Evolutionary conservation across 2,888 invertebrate species (phyloP), one percentile per base, ranked within the genome.

Genomic region (Zelleria hepariella): DNA sequence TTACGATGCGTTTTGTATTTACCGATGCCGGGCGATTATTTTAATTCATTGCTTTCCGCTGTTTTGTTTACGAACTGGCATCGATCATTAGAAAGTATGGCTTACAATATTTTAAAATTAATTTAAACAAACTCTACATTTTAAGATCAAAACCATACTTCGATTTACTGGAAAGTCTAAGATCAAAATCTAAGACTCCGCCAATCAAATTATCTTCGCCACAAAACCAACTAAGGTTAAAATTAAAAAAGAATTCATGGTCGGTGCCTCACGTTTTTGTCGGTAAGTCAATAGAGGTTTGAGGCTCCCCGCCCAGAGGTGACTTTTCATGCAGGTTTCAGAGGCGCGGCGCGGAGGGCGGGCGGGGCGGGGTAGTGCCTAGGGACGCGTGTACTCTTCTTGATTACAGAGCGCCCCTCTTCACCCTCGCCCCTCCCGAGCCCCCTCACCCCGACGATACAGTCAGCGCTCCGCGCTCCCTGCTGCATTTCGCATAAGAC

Each of bases 321-420:
- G 20, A 26, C 32, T 47, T 58, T 53, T 42, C 26, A 47, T 26
- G 24, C 27, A 48, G 73, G 79, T 69, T 69, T 67, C 67, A 66
- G 68, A 70, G 70, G 70, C 53, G 53, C 53, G 24, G 24, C 70
- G 71, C 68, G 58, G 68, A 67, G 68, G 67, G 68, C 66, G 70
- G 72, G 68, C 65, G 64, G 68, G 67, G 66, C 64, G 62, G 67
- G 65, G 74, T 70, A 68, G 76, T 74, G 82, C 78, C 85, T 78
- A 68, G 86, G 88, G 88, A 86, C 86, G 82, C 74, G 75, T 79
- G 82, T 88, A 89, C 89, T 89, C 88, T 87, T 85, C 88, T 89
- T 89, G 89, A 89, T 89, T 89, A 89, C 87, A 78, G 80, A 77
- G 74, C 79, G 69, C 79, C 80, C 78, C 75, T 72, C 68, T 63